These are phyloP conservation scores for Athrips mouffetella DNA, from an alignment of 2,888 invertebrate species.

Conservation along the genomic window DNA sequence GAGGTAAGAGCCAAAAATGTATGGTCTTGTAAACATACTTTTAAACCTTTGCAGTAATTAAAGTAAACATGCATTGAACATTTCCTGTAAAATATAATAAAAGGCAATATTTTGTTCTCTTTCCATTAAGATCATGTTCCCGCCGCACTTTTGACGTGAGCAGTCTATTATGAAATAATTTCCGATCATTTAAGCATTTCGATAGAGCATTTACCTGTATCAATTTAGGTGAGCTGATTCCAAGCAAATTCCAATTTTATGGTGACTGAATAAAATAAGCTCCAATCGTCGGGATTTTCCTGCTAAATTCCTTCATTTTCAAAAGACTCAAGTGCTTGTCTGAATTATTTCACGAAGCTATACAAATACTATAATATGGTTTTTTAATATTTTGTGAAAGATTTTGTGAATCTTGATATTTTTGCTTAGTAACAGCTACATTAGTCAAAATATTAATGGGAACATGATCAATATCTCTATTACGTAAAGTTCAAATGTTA, in stretches of 20 bases:
- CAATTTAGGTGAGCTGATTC: conserved; percentile 17
- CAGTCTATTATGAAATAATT: neutral
- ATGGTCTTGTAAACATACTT: no score
- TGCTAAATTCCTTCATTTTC: conserved; percentile 25
- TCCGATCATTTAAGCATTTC: conserved; percentile 10
- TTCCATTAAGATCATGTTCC: no score
- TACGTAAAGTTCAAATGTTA: no score
- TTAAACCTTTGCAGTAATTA: no score
- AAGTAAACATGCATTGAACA: no score
- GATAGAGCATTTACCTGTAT: conserved; percentile 12
- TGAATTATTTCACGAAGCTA: conserved; percentile 13
- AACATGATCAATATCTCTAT: no score
- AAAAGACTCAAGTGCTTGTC: conserved; percentile 20
- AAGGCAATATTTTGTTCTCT: no score
- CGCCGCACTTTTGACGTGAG: no score
- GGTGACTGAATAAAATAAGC: conserved; percentile 27
- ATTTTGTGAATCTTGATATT: neutral
- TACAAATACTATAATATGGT: conserved; percentile 9
- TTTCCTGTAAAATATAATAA: no score
- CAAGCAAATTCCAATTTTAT: conserved; percentile 29
- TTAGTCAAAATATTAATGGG: no score
- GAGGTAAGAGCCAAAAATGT: no score
- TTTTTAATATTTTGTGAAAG: conserved; percentile 3
- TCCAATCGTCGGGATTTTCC: conserved; percentile 24
- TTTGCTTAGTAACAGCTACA: no score